phyloP scores from a whole-genome alignment of 2,888 invertebrate species.

The Lasioglossum malachurum region DNA sequence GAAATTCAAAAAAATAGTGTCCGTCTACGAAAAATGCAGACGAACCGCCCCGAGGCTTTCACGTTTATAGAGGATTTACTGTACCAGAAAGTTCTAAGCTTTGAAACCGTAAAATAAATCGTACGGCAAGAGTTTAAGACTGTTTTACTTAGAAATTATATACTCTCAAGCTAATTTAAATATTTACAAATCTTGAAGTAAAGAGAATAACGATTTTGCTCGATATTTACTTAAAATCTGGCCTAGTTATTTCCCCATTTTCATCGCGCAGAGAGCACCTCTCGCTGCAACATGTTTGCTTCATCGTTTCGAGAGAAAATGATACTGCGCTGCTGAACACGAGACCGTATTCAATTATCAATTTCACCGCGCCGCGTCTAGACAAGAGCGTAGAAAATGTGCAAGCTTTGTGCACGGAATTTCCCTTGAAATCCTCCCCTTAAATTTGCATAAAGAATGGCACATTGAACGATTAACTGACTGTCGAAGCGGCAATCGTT shows the following conservation, averaged over 20 bases:
- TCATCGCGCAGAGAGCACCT: background rate
- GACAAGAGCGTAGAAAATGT: background rate
- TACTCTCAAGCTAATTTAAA: no score
- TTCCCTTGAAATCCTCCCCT: background rate
- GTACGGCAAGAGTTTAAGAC: background rate
- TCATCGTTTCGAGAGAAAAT: background rate
- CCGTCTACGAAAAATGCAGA: no score
- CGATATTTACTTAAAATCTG: background rate
- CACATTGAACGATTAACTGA: background rate
- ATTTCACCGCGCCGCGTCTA: background rate
- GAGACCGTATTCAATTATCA: background rate
- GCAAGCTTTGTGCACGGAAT: background rate
- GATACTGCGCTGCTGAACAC: background rate
- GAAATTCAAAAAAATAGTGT: no score
- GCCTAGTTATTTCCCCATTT: background rate
- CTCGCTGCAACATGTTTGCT: background rate
- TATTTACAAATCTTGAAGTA: no score
- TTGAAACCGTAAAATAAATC: no score
- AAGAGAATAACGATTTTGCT: no score
- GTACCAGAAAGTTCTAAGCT: no score
- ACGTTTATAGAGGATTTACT: no score
- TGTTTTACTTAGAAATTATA: no score
- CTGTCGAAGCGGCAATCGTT: constrained; percentile 22
- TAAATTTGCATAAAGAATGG: background rate
- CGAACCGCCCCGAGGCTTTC: no score